Evolutionary conservation across 2,888 invertebrate genomes (phyloP), one percentile per base, ranked within the genome.

Genomic region (Lathronympha strigana): DNA sequence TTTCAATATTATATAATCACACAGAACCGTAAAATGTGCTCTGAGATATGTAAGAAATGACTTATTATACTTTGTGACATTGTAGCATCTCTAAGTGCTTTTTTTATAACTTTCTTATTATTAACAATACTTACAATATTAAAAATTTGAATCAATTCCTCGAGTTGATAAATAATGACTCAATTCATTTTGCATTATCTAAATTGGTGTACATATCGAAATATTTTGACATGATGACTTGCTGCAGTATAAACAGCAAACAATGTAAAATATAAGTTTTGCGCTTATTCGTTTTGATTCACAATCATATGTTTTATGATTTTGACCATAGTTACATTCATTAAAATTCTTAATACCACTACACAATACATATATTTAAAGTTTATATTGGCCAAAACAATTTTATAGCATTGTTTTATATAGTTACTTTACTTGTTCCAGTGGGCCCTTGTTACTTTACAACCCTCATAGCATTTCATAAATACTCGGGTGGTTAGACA

Each of bases 71-170:
- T 25, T 45, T 31, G 50, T 51, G 57, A 63, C 43, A 23, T 50
- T 50, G 31, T 57, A 33, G 57, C 63, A 36, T 51, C 40, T 33
- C 53, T 51, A 57, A 17, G 23, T 58, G 50, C 43, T 25, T 31
- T 2, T 33, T 54, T 49, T 38, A 9, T 51, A 61, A 15, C 13
- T 36, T 53, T 38, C 54, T 38, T 45, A 54, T 21, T 31, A 63
- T 51, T 58, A 49, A 50, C 49, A 63, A 67, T 63, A 70, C 61
- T 66, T 57, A 68, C 69, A 67, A 70, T 72, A 71, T 72, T 77
- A 76, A 71, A 76, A 75, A 19, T 62, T 33, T 58, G 57, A 76
- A 82, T 86, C 86, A 86, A 86, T 86, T 86, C 87, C 87, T 81
- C 86, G 75, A 77, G 75, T 81, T 81, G 76, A 80, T 80, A 77